A percentile compares a stretch with the other conserved stretches of the same genome.
Conservation (phyloP, 2,797 vertebrate species). For the Hypotaenidia philippensis region DNA sequence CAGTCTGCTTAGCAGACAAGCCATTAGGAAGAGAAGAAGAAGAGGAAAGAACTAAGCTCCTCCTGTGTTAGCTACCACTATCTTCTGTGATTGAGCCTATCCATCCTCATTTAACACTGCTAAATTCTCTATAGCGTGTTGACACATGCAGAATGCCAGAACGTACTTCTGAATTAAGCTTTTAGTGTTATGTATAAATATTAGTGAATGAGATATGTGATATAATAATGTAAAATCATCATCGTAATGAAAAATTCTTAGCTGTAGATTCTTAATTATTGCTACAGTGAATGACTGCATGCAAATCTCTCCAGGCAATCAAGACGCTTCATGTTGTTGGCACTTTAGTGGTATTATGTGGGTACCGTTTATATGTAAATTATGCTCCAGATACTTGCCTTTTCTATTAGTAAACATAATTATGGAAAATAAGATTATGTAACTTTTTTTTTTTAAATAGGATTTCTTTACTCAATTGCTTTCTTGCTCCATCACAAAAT, state of each 20-base stretch:
- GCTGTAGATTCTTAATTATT: constrained; percentile 53
- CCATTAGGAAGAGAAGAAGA: background rate
- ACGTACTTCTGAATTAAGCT: constrained; percentile 28
- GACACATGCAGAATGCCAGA: background rate
- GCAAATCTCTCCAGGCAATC: constrained; percentile 9
- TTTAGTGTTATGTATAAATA: constrained; percentile 6
- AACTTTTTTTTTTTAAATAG: background rate
- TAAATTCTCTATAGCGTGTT: background rate
- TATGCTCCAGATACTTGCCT: background rate
- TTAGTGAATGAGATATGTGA: background rate
- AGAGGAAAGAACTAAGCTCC: background rate
- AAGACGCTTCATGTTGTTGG: constrained; percentile 18
- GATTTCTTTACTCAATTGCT: background rate
- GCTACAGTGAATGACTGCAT: background rate
- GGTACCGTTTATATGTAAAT: constrained; percentile 11
- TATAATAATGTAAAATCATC: background rate
- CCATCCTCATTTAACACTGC: background rate
- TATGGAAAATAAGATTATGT: background rate
- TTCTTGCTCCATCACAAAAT: background rate
- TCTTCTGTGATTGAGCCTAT: constrained; percentile 4
- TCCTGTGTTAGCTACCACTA: background rate
- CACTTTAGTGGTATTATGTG: background rate
- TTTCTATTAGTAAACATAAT: constrained; percentile 4
- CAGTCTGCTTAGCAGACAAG: background rate
- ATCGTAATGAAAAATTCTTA: constrained; percentile 42